Percentiles rank a stretch among this genome's conserved stretches.
Conservation (phyloP, 1,140 invertebrate genomes). For the Anthonomus grandis region DNA sequence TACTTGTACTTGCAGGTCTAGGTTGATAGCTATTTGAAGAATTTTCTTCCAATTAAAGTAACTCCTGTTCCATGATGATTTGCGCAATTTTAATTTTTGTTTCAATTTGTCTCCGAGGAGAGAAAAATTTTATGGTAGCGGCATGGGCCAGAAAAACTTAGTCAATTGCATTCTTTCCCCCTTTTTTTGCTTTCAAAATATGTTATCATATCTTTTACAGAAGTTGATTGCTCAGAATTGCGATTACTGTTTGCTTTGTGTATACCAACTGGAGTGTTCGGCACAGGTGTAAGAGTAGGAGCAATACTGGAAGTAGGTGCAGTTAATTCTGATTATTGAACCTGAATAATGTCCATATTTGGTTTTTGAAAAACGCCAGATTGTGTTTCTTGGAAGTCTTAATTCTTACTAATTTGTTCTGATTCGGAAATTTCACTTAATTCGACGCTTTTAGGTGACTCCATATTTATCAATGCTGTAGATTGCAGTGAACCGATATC, state of each 20-base stretch:
- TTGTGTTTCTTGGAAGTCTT: slow-evolving; percentile 11
- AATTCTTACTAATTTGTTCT: too few relatives aligned
- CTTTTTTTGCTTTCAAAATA: slow-evolving; percentile 5
- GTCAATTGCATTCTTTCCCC: slow-evolving; percentile 1
- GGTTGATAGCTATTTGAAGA: slow-evolving; percentile 2
- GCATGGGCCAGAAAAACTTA: slow-evolving; percentile 11
- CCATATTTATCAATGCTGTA: slow-evolving; percentile 2
- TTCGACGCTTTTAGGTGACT: not conserved
- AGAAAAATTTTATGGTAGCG: slow-evolving; percentile 10
- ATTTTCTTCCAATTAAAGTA: slow-evolving; percentile 4
- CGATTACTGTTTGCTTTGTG: slow-evolving; percentile 7
- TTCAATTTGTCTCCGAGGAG: too few relatives aligned
- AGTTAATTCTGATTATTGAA: too few relatives aligned
- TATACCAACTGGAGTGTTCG: slow-evolving; percentile 2
- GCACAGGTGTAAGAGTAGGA: slow-evolving; percentile 2
- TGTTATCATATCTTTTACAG: slow-evolving; percentile 2
- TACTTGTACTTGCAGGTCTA: not conserved
- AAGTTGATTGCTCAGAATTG: not conserved
- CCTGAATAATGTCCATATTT: too few relatives aligned
- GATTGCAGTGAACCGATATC: not conserved
- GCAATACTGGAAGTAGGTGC: too few relatives aligned
- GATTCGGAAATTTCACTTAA: too few relatives aligned
- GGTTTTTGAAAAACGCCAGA: slow-evolving; percentile 10
- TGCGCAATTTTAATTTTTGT: slow-evolving; percentile 19
- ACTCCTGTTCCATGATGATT: slow-evolving; percentile 4